These are phyloP conservation scores for Chaetogeoica ovagalla DNA, from an alignment of 2,888 invertebrate species.

Conservation along the genomic window DNA sequence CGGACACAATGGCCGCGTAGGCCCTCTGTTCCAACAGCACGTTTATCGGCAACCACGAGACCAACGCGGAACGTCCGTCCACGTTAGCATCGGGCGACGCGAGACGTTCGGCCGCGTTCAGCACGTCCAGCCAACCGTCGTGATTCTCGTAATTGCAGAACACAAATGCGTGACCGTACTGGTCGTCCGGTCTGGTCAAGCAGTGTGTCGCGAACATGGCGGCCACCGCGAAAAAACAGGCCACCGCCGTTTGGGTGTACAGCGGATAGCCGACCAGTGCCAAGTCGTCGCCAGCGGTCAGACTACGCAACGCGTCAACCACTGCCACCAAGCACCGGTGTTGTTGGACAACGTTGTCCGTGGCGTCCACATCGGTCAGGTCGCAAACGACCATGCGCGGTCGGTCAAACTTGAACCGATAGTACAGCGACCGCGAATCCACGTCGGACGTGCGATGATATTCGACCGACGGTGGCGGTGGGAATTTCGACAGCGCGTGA, in stretches of 20 bases:
- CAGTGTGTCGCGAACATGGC: conserved; percentile 31
- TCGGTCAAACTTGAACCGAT: not conserved
- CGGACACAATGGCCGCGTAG: not conserved
- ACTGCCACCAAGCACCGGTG: not conserved
- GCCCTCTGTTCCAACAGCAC: conserved; percentile 13
- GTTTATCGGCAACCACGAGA: conserved; percentile 41
- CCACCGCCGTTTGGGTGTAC: conserved; percentile 35
- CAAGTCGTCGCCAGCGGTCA: not conserved
- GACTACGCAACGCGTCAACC: not conserved
- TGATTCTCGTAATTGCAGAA: not conserved
- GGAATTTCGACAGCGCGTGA: not conserved
- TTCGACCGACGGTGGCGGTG: too few species aligned
- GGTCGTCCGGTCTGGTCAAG: not conserved
- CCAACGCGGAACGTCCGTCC: not conserved
- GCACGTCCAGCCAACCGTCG: conserved; percentile 4
- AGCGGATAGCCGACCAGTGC: conserved; percentile 25
- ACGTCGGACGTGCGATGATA: not conserved
- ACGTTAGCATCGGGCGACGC: not conserved
- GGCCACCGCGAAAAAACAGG: conserved; percentile 27
- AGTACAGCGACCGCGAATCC: conserved; percentile 3
- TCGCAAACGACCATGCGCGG: conserved; percentile 10
- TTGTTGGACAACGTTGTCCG: not conserved
- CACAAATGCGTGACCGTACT: conserved; percentile 19
- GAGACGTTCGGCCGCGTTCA: not conserved
- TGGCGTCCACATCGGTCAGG: not conserved